Base-by-base conservation (phyloP, 1,140 invertebrate genomes). In the Hyphantria cunea region DNA sequence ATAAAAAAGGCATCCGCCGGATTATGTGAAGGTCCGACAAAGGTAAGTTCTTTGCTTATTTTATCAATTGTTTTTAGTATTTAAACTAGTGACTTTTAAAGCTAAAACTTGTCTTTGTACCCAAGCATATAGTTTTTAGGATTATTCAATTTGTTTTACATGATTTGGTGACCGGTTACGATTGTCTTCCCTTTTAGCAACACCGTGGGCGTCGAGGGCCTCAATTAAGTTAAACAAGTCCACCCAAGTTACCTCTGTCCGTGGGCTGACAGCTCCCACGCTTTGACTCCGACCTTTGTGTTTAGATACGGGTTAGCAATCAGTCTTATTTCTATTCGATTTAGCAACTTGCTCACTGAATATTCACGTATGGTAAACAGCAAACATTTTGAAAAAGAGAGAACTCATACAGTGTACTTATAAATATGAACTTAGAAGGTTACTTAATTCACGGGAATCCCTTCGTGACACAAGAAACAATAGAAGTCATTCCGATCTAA, bases 1-100 rank as follows among this genome's bases (percentile, higher is more conserved):
- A 87, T 87, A 87, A 85, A 72, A 61, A 66, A 82, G 53, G 78
- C 82, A 78, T 86, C 82, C 82, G 80, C 80, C 74, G 75, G 68
- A 74, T 70, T 71, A 68, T 75, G 50, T 74, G 58, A 70, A 74
- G 64, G 52, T 45, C 54, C 54, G 55, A 47, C 14, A 34, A 37
- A 31, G 42, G 37, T 34, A 44, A 44, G 37, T 41, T 42, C 39
- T 17, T 48, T 48, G 8, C 7, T 51, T 60, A 50, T 8, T 59
- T 42, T 42, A 34, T 44, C 48, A 60, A 58, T 45, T n/a, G 34
- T 14, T 39, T 32, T 10, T 59, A 59, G 37, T 37, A 10, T 10
- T 11, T 8, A 37, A 37, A 8, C 3, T 10, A 8, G 7, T 11
- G 34, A 37, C 34, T 8, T 37, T 37, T 37, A 37, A 37, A 37